Conservation (phyloP, 2,113 vertebrate genomes). For the Pteruthius melanotis region DNA sequence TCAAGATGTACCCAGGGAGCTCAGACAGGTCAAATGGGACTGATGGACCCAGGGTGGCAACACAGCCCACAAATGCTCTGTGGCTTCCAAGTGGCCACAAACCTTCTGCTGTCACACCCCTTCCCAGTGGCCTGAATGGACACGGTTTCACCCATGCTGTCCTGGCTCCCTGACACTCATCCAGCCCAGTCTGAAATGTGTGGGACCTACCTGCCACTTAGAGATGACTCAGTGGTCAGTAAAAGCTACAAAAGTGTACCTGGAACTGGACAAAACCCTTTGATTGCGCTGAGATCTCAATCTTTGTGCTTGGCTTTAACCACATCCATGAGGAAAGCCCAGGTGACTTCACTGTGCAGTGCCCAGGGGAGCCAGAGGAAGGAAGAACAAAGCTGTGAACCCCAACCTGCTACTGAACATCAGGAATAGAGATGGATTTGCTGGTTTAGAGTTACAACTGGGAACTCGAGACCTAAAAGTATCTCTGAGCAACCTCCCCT, state of each 20-base stretch:
- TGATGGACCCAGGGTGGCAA: neutral
- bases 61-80: neutral
- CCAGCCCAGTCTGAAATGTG: neutral
- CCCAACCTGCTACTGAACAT: neutral
- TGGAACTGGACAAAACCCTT: neutral
- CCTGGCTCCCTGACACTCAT: neutral
- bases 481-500: neutral
- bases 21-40: neutral
- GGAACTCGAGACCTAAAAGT: neutral
- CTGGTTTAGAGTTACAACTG: neutral
- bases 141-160: rapidly evolving
- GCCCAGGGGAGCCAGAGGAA: neutral
- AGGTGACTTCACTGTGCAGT: neutral
- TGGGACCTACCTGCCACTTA: neutral
- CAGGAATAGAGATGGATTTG: neutral
- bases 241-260: neutral
- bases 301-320: neutral
- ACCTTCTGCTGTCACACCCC: neutral
- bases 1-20: neutral
- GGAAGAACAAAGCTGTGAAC: neutral
- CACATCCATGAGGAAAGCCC: neutral
- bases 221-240: neutral
- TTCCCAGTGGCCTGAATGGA: neutral
- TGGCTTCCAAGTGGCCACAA: neutral
- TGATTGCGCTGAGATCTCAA: neutral